These are phyloP conservation scores for Lutjanus argentimaculatus DNA, from an alignment of 2,797 vertebrate genomes.

Conservation along the genomic window DNA sequence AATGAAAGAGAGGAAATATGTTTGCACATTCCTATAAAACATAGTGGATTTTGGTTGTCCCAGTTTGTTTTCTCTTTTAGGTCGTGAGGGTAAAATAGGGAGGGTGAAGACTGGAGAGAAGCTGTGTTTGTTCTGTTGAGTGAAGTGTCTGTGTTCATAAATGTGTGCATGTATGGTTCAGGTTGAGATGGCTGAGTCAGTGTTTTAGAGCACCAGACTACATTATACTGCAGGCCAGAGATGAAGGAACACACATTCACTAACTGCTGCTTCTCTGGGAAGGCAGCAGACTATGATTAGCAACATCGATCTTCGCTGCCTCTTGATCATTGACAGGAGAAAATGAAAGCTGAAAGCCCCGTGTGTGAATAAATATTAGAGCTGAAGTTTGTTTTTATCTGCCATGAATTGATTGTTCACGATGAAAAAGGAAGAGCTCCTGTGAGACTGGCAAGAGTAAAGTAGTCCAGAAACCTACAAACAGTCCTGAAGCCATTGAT, in stretches of 20 bases:
- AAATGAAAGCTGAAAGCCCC: slow-evolving; percentile 23
- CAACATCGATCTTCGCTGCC: slow-evolving; percentile 4
- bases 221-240: slow-evolving; percentile 25
- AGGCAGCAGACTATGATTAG: slow-evolving; percentile 15
- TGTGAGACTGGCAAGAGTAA: not conserved
- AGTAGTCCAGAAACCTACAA: slow-evolving; percentile 10
- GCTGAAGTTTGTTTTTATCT: slow-evolving; percentile 34
- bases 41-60: not conserved
- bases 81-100: not conserved
- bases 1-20: too few relatives aligned
- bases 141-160: slow-evolving; percentile 15
- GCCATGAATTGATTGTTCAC: slow-evolving; percentile 26
- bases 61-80: not conserved
- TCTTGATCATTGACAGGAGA: slow-evolving; percentile 22
- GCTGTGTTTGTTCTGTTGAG: not conserved
- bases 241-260: not conserved
- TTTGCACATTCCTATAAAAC: not conserved
- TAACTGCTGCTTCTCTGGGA: not conserved
- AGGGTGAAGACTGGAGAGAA: not conserved
- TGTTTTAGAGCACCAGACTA: not conserved
- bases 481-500: slow-evolving; percentile 10
- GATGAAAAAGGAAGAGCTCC: slow-evolving; percentile 37
- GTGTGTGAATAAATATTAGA: slow-evolving; percentile 18
- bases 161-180: slow-evolving; percentile 28
- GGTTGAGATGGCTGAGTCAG: slow-evolving; percentile 15